Evolutionary conservation across 2,113 vertebrate species (phyloP), one percentile per base, ranked within the genome.

Genomic region (Anarrhichthys ocellatus): DNA sequence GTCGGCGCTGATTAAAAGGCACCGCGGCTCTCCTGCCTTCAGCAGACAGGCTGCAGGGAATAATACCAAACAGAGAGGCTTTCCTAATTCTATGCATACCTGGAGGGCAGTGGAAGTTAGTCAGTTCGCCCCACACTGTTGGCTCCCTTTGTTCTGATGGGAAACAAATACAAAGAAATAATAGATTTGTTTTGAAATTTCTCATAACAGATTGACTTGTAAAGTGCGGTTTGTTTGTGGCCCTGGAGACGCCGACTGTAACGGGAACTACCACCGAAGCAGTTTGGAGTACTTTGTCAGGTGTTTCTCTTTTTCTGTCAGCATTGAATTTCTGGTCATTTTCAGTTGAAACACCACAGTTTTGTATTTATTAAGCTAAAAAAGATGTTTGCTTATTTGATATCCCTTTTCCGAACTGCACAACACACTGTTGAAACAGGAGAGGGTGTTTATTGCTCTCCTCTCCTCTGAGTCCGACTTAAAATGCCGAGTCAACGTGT

Each of bases 1-100:
- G 40, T 88, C 59, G 67, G 79, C 50, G 78, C 84, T 93, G 92
- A 95, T 94, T 94, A 91, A 92, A 93, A 93, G 76, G 87, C 92
- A 86, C 62, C 76, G 72, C 79, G 74, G 69, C 78, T 80, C 85
- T 76, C 73, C 81, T 80, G 81, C 84, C 87, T 59, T 78, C 73
- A 85, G 85, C 83, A 74, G 22, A 77, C 71, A 40, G 70, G 68
- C 91, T 87, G 85, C 85, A 85, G 86, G 91, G 80, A 81, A 86
- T 81, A 72, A 73, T 67, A 82, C 69, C 87, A 92, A 93, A 92
- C 84, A 84, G 38, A 78, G 70, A 89, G 72, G 65, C 73, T 74
- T 81, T 82, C 68, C 81, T 94, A 84, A 91, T 91, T 92, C 88
- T 91, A 82, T 91, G 86, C 87, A 90, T 93, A 93, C 90, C 92